Conservation (phyloP, 2,113 vertebrate genomes). For the Sterna hirundo region DNA sequence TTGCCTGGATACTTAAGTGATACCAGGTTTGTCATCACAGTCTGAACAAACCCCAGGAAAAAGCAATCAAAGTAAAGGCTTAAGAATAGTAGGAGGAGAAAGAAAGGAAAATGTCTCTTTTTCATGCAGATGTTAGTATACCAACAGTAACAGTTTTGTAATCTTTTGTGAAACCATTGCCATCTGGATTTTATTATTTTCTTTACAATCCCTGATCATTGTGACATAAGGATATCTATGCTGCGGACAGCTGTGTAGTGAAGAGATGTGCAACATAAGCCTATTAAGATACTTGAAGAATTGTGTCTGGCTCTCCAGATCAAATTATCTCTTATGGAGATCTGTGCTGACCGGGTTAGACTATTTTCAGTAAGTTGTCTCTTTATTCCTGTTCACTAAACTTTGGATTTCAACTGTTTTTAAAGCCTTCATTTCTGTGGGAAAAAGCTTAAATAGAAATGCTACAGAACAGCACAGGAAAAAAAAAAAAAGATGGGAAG, state of each 20-base stretch:
- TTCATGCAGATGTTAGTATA: neutral
- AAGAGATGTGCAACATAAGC: neutral
- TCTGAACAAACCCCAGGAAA: neutral
- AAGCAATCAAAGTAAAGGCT: neutral
- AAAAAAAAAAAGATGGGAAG: neutral
- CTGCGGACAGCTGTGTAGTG: neutral
- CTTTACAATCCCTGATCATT: neutral
- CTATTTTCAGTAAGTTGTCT: neutral
- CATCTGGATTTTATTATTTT: constrained; percentile 18
- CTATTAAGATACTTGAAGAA: neutral
- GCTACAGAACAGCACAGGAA: neutral
- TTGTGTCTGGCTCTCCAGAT: neutral
- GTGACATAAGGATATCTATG: neutral
- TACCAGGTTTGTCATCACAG: neutral
- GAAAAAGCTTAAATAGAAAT: neutral
- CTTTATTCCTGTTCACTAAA: neutral
- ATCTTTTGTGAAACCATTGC: neutral
- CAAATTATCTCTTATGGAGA: neutral
- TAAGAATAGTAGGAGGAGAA: neutral
- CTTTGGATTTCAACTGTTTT: neutral
- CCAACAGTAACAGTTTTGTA: neutral
- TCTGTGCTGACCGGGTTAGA: neutral
- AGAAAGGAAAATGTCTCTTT: neutral
- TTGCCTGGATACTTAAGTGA: neutral
- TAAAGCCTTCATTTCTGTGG: neutral